Evolutionary conservation across 2,888 invertebrate genomes (phyloP).

Genomic region (Ischnura elegans): DNA sequence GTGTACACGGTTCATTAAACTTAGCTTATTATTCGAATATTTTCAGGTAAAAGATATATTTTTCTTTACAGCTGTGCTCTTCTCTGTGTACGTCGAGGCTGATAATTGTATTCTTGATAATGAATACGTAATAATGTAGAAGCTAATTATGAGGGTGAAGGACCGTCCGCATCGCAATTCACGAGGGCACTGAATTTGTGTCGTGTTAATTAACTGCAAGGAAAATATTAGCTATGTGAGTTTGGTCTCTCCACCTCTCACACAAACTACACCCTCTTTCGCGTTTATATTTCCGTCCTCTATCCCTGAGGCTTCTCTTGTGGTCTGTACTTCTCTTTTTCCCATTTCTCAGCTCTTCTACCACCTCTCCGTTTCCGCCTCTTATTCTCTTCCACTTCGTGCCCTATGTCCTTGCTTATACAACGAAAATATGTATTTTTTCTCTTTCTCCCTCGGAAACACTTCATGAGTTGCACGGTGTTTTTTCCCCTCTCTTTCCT

Average conservation of each 20-base stretch:
- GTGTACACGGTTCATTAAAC: background rate
- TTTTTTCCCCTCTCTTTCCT: too few relatives aligned
- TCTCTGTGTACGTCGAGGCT: background rate
- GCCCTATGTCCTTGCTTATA: too few relatives aligned
- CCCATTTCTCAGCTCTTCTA: background rate
- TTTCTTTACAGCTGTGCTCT: background rate
- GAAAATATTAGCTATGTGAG: slow-evolving; percentile 1
- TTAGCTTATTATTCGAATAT: background rate
- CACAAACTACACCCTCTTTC: too few relatives aligned
- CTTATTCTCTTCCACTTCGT: background rate
- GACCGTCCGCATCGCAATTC: background rate
- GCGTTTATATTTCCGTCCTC: background rate
- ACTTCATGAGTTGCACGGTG: too few relatives aligned
- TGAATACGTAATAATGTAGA: slow-evolving; percentile 11
- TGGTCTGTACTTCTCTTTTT: background rate
- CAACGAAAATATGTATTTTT: too few relatives aligned
- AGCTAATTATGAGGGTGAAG: background rate
- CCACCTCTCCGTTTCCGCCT: background rate
- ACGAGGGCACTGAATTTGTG: background rate
- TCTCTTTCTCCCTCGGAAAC: too few relatives aligned
- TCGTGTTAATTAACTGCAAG: slow-evolving; percentile 4
- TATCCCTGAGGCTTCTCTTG: background rate
- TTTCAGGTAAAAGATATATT: background rate
- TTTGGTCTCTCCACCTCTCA: background rate
- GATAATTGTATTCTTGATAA: background rate